Evolutionary conservation across 2,888 invertebrate species (phyloP), one percentile per base, ranked within the genome.

Genomic region (Baronia brevicornis): DNA sequence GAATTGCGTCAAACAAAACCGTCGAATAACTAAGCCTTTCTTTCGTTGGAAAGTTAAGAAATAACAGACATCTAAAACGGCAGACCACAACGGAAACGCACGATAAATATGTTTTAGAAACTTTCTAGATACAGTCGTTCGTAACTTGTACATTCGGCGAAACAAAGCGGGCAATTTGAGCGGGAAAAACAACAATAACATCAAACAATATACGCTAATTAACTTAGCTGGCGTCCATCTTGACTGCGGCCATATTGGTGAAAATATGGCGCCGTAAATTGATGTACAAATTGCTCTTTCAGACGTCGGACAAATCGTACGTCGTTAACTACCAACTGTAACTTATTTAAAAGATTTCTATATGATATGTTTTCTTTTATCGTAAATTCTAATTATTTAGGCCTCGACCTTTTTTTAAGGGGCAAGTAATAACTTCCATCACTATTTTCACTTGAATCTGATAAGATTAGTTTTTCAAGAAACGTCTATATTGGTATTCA

Each of bases 211-310:
- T 44, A 46, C 37, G 48, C 56, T 71, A 77, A 78, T 77, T 77
- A 73, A 65, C 64, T 53, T 50, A 48, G 43, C 41, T 14, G 38
- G 38, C 35, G 49, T 44, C 46, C 54, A 45, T 51, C 55, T 53
- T 50, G 48, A 50, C 46, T 39, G 51, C 61, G 56, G 63, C 67
- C 71, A 72, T 75, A 48, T 73, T 64, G 50, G 44, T 49, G 50
- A 62, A 59, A 63, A 61, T 70, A 78, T 64, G 61, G 55, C 60
- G 58, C 48, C 48, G 49, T 79, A 78, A 74, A 69, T 71, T 74
- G 60, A 63, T 55, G 55, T 63, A 52, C 46, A 54, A 73, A 79
- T 73, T 65, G 62, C 74, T 69, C 71, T 72, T 75, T 77, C 70
- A 74, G 56, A 73, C 51, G 74, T 79, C 74, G 59, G 57, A 54